Evolutionary conservation across 2,888 invertebrate species (phyloP), one percentile per base, ranked within the genome.

Genomic region (Sinhomidia bicolor): DNA sequence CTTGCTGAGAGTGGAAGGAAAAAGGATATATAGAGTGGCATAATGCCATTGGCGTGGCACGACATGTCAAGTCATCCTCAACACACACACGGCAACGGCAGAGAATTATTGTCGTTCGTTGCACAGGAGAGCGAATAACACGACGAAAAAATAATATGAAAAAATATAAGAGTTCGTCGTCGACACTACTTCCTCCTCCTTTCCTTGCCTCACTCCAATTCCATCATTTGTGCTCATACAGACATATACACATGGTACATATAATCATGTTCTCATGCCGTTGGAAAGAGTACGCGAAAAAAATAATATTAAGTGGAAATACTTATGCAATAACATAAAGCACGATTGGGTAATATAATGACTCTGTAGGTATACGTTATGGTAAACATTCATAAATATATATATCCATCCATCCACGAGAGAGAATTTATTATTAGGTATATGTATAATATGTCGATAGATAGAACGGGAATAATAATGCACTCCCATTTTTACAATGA

Each of bases 31-130:
- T 57, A 54, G 68, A 86, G 89, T 87, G 89, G 86, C 79, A 32
- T 87, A 84, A 83, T 89, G 83, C 89, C 86, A 86, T 82, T 89
- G 89, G 89, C 89, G 87, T 83, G 83, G 86, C 86, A 85, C 62
- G 85, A 85, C 89, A 89, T 87, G 89, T 86, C 89, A 89, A 87
- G 85, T 86, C 83, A 86, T 85, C 85, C 81, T 76, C 78, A 17
- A 36, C 65, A 51, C 82, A 82, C 82, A 62, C 51, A 41, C 79
- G 17, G 17, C 80, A 14, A n/a, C 36, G 17, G 14, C 65, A 29
- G 82, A 78, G 78, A 78, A 32, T 78, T 78, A 78, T 78, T 78
- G 29, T 78, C 23, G 54, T 36, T 23, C 44, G 47, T 32, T 54
- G 78, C 32, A 68, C 68, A 68, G 68, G 68, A 68, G 82, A 82